These are phyloP conservation scores for Chionomys nivalis DNA, from an alignment of 2,113 vertebrate species.

Conservation along the genomic window DNA sequence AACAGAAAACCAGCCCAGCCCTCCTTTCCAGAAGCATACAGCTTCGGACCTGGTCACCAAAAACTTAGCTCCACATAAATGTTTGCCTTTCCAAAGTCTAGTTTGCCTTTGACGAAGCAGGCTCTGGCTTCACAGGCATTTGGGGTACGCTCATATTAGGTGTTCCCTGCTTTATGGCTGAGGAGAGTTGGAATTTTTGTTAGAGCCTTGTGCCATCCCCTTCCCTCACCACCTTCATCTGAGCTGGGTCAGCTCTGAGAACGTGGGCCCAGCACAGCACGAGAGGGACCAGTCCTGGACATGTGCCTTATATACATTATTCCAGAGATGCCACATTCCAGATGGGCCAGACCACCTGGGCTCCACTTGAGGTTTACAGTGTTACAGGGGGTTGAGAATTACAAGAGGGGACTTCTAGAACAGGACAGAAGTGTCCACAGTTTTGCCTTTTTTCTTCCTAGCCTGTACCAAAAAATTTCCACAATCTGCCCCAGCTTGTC, in stretches of 20 bases:
- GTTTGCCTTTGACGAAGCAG: slow-evolving; percentile 12
- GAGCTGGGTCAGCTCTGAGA: not conserved
- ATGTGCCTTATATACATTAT: not conserved
- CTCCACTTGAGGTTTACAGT: not conserved
- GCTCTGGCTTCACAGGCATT: not conserved
- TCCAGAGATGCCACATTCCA: not conserved
- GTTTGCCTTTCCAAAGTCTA: slow-evolving; percentile 48
- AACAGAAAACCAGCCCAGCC: not conserved
- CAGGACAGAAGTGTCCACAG: not conserved
- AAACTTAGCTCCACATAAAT: not conserved
- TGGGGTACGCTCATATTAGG: not conserved
- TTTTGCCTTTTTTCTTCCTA: not conserved
- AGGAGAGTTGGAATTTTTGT: not conserved
- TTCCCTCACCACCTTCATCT: not conserved
- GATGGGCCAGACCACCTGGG: not conserved
- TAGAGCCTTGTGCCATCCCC: not conserved
- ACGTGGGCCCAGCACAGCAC: not conserved
- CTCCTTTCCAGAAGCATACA: not conserved
- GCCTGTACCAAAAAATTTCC: not conserved
- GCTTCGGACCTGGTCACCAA: not conserved
- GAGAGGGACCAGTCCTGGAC: not conserved
- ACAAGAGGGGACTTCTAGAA: not conserved
- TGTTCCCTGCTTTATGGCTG: not conserved
- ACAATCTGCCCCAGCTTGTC: not conserved
- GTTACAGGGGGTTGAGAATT: not conserved